Evolutionary conservation across 2,888 invertebrate genomes (phyloP).

Genomic region (Pseudococcus viburni): DNA sequence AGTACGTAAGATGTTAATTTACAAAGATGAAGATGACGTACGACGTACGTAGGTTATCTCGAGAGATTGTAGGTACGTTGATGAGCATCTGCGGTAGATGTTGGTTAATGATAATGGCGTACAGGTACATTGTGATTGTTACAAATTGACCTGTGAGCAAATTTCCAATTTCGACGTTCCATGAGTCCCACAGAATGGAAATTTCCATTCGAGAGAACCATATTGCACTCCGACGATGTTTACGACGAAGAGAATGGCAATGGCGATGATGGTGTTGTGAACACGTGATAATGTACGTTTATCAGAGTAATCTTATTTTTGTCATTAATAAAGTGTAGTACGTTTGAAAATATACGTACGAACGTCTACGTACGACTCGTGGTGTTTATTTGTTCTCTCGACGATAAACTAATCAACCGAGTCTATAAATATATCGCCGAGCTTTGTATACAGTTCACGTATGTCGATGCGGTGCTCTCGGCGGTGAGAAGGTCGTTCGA

Average conservation of each 20-base stretch:
- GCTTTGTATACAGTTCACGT: not conserved
- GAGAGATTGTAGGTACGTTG: not conserved
- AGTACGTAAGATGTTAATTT: constrained; percentile 23
- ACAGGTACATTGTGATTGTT: not conserved
- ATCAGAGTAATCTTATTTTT: constrained; percentile 16
- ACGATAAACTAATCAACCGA: constrained; percentile 27
- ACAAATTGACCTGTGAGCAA: not conserved
- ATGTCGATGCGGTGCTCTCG: not conserved
- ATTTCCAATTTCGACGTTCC: not conserved
- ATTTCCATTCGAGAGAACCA: not conserved
- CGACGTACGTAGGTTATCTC: constrained; percentile 18
- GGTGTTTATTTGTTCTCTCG: constrained; percentile 20
- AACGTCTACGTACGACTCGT: not conserved
- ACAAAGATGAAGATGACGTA: not conserved
- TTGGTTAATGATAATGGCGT: constrained; percentile 36
- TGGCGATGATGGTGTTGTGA: not conserved
- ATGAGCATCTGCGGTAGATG: not conserved
- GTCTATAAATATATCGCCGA: not conserved
- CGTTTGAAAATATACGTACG: not conserved
- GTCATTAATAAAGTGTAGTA: not conserved
- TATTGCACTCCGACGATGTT: not conserved
- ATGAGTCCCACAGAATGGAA: not conserved
- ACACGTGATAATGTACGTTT: not conserved
- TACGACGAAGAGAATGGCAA: not conserved
- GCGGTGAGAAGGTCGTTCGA: not conserved